Base-by-base conservation (phyloP, 2,888 invertebrate genomes). In the Ormyrus labotus region DNA sequence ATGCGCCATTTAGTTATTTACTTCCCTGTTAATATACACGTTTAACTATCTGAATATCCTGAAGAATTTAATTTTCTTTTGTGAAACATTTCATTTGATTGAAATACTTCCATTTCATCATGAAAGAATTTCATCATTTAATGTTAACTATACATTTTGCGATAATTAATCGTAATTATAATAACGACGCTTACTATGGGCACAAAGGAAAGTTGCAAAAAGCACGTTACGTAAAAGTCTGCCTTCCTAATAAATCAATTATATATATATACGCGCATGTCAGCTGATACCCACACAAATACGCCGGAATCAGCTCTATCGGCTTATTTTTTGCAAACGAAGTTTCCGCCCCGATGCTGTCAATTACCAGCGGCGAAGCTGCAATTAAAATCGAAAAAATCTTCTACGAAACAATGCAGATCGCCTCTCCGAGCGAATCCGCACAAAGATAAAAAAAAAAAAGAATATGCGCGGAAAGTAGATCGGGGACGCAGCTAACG, bases 341-440 rank as follows among this genome's bases (percentile, higher is more conserved):
- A 58, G 57, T 48, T 47, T 67, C 11, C n/a, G 8, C 13, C 11
- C 5, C 5, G 6, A 19, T 11, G 48, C 8, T 70, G 48, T 13
- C 70, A 70, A 58, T 50, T 70, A 50, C 19, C n/a, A 19, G 19
- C 19, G 19, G 19, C 19, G 19, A 19, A 19, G 7, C 19, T 10
- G 50, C 60, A 70, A 70, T 70, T 70, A 70, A 60, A 70, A 60
- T 13, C 9, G 5, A 4, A 8, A 57, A 57, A 69, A 11, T 53
- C 45, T 51, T n/a, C 47, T 13, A 8, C 19, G 10, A 58, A 70
- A 61, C 71, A 63, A 72, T 45, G 53, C 61, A 34, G 45, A 48
- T 55, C 7, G 9, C 4, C 19, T 19, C 19, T 19, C 2, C 19
- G 19, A 19, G 19, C 19, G 19, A 19, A 19, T 19, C 19, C 19